A percentile compares a stretch with the other conserved stretches of the same genome.
Conservation (phyloP, 2,797 vertebrate species). For the Pseudomugil tenellus region DNA sequence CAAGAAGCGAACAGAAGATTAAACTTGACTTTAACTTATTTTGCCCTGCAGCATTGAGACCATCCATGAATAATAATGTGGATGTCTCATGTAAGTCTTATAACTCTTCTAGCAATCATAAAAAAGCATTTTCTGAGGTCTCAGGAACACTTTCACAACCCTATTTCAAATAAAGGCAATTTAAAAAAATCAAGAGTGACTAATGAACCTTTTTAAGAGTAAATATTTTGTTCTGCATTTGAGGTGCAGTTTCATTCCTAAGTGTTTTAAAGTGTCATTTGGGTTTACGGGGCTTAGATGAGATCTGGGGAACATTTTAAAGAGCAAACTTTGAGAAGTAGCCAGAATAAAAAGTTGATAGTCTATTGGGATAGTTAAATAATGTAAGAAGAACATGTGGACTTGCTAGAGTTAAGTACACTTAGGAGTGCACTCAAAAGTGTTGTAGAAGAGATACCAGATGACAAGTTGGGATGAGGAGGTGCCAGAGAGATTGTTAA, state of each 20-base stretch:
- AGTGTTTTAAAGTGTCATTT: conserved; percentile 68
- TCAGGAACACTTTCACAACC: not conserved
- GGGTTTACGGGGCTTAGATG: conserved; percentile 51
- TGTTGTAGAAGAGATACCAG: conserved; percentile 71
- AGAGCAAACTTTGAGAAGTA: conserved; percentile 56
- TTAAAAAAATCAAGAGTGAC: not conserved
- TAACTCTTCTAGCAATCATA: conserved; percentile 46
- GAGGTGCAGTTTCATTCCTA: conserved; percentile 48
- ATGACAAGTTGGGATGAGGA: conserved; percentile 53
- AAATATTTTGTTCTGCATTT: conserved; percentile 60
- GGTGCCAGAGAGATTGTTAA: conserved; percentile 63
- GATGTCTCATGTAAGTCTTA: conserved; percentile 52
- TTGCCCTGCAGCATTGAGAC: conserved; percentile 46
- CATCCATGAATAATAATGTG: conserved; percentile 65
- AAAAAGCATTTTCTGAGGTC: conserved; percentile 53
- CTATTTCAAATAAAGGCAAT: conserved; percentile 25
- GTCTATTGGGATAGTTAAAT: conserved; percentile 76
- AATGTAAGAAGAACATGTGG: conserved; percentile 74
- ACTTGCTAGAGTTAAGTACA: conserved; percentile 74
- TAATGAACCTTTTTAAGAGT: conserved; percentile 48
- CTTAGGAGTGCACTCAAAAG: conserved; percentile 74
- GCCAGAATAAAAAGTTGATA: conserved; percentile 68
- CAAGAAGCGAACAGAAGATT: conserved; percentile 51
- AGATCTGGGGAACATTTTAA: conserved; percentile 55
- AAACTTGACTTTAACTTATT: conserved; percentile 46